Percentiles rank a stretch among this genome's conserved stretches.
Evolutionary conservation across 2,113 vertebrate species (phyloP).

Genomic region (Ranitomeya variabilis): DNA sequence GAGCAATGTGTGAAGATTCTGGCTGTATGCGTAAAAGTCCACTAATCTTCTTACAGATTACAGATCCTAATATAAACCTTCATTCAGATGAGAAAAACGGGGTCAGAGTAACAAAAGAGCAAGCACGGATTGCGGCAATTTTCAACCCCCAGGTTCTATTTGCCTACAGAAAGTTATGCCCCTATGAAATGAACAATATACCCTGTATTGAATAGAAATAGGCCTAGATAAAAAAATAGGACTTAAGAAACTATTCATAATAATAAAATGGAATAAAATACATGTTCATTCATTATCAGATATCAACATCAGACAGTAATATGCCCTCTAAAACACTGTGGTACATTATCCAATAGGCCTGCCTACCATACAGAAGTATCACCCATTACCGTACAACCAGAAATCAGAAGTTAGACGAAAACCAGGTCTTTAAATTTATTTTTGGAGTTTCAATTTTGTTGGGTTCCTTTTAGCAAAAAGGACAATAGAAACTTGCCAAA

Average conservation of each 20-base stretch:
- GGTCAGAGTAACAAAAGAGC: constrained; percentile 55
- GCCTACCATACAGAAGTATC: too few species aligned
- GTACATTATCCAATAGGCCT: neutral
- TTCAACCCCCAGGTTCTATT: constrained; percentile 3
- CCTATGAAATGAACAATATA: neutral
- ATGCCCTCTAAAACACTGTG: neutral
- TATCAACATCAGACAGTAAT: neutral
- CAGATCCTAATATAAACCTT: constrained; percentile 61
- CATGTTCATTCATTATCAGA: neutral
- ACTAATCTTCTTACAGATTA: constrained; percentile 32
- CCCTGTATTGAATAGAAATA: neutral
- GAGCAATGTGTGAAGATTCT: neutral
- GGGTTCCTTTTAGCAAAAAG: too few species aligned
- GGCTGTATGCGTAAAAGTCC: constrained; percentile 24
- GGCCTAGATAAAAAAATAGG: neutral
- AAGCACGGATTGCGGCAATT: neutral
- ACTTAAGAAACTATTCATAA: neutral
- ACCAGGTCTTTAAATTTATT: too few species aligned
- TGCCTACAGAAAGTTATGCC: neutral
- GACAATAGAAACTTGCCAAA: too few species aligned
- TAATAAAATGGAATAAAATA: neutral
- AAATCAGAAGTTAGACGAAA: too few species aligned
- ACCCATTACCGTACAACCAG: too few species aligned
- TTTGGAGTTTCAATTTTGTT: too few species aligned
- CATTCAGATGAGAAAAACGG: neutral